Evolutionary conservation across 2,888 invertebrate genomes (phyloP), one percentile per base, ranked within the genome.

Genomic region (Drosophila subsilvestris): DNA sequence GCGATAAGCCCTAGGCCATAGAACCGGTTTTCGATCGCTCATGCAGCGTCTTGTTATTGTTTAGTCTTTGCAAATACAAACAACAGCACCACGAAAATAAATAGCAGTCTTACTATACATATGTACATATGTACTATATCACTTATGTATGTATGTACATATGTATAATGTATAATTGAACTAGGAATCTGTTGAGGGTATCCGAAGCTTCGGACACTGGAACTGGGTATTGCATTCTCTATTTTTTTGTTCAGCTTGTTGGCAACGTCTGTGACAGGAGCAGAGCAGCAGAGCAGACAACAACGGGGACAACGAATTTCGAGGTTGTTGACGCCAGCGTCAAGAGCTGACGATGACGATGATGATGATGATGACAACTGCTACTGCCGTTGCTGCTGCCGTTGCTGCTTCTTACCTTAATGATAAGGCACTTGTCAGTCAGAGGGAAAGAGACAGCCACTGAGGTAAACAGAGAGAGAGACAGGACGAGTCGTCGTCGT

Each of bases 341-440:
- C 58, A 55, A 42, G 72, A 49, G 74, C 67, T 80, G 82, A 67
- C 76, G 79, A 63, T 67, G 68, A 72, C 70, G 77, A 65, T 78
- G 82, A 85, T 79, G 84, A 72, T 75, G 81, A 59, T 69, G 80
- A 69, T 76, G 79, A 83, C 63, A 61, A 78, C 82, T 63, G 62
- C 84, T 73, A 61, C 60, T 55, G 60, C 18, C 63, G 47, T 14
- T 53, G 76, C 58, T 75, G 75, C 54, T 44, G 56, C 10, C 10
- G 32, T 65, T 37, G 55, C 44, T 60, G 70, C 76, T 80, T 79
- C 77, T 84, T 87, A 86, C 86, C 86, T 83, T 89, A 89, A 89
- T 90, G 90, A 88, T 90, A 89, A 89, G 85, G 89, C 87, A 81
- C 81, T 84, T 88, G 85, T 88, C 88, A 88, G 79, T 84, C 86